phyloP scores from a whole-genome alignment of 2,888 invertebrate genomes.

The Eulithis testata region DNA sequence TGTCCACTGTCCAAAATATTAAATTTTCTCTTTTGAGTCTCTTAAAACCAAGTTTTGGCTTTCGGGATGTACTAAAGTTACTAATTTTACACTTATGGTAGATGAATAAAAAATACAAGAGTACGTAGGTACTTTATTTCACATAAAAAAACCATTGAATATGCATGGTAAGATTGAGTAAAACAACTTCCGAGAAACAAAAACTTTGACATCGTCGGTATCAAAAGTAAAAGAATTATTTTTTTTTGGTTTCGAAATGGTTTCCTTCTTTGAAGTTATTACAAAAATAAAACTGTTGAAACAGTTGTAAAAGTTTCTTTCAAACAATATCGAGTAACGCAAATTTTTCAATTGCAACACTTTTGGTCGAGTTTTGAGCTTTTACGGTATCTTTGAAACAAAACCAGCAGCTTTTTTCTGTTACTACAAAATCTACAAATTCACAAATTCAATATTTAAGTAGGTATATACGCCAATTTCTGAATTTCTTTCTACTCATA shows the following conservation, averaged over 20 bases:
- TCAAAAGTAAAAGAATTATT: slow-evolving; percentile 1
- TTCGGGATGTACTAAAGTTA: background rate
- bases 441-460: no score
- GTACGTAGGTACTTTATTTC: no score
- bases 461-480: background rate
- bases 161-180: background rate
- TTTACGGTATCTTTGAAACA: slow-evolving; percentile 1
- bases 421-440: no score
- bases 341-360: background rate
- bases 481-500: background rate
- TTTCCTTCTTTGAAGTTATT: background rate
- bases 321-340: slow-evolving; percentile 6
- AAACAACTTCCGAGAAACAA: no score
- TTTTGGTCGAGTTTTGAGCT: background rate
- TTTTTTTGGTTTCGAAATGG: slow-evolving; percentile 1
- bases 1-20: slow-evolving; percentile 1
- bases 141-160: no score
- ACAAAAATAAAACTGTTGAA: slow-evolving; percentile 1
- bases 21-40: background rate
- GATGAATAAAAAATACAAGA: no score
- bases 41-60: background rate
- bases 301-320: slow-evolving; percentile 3
- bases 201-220: background rate
- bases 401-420: background rate
- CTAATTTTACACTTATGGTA: no score